Conservation (phyloP, 1,140 invertebrate genomes). For the Bombyx mandarina region DNA sequence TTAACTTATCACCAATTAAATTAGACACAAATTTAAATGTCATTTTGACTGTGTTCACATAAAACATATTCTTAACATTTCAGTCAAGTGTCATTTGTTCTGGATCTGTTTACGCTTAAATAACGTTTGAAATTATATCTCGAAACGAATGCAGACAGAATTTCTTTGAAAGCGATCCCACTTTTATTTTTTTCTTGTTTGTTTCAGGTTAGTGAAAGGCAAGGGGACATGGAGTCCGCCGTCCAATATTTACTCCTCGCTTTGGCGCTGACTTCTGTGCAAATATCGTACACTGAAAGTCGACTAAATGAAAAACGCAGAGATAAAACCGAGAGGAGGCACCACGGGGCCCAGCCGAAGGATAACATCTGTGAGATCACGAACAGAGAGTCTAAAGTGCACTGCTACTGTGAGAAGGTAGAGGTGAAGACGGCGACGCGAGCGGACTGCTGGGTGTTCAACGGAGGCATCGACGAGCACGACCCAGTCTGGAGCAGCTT, state of each 20-base stretch:
- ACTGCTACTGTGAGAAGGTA: constrained; percentile 65
- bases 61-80: not conserved
- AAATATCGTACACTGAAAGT: constrained; percentile 65
- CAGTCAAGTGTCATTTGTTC: not conserved
- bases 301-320: constrained; percentile 64
- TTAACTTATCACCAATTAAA: not conserved
- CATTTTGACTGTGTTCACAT: not conserved
- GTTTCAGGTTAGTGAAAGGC: constrained; percentile 48
- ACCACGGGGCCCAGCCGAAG: constrained; percentile 42
- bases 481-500: constrained; percentile 81
- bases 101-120: not conserved
- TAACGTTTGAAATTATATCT: not conserved
- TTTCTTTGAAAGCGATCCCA: constrained; percentile 8
- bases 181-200: constrained; percentile 29
- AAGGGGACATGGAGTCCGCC: constrained; percentile 48
- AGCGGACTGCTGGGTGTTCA: constrained; percentile 77
- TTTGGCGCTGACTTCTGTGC: constrained; percentile 60
- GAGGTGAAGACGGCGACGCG: constrained; percentile 51
- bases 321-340: constrained; percentile 59
- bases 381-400: constrained; percentile 62
- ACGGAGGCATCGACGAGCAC: constrained; percentile 73
- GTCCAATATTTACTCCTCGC: constrained; percentile 64
- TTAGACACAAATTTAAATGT: not conserved
- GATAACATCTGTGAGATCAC: constrained; percentile 66
- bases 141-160: not conserved